Base-by-base conservation (phyloP, 2,888 invertebrate species). In the Octonoba sinensis region DNA sequence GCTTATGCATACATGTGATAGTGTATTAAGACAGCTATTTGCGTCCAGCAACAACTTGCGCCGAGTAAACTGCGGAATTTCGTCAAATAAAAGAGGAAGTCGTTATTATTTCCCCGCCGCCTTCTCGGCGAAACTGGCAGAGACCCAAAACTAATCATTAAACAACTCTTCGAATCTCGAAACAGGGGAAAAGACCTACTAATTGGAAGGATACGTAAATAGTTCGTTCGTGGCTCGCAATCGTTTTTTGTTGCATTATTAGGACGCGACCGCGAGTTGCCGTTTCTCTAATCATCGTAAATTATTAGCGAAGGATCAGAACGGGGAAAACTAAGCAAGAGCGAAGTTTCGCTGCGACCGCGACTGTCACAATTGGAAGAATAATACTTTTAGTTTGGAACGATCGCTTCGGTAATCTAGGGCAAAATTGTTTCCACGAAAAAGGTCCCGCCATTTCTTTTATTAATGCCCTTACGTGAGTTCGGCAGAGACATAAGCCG, bases 171-270 rank as follows among this genome's bases (percentile, higher is more conserved):
- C 15, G 65, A 71, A 71, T 13, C 65, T 59, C 57, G 71, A 47
- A 57, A 57, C 49, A 16, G 22, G 57, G 47, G 57, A 49, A 56
- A 69, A 56, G 24, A n/a, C 24, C 56, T 18, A 46, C 59, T 78
- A 78, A 78, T 78, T 78, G 77, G 77, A 78, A 47, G 47, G 71
- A 71, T 71, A 64, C 67, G 56, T 77, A 77, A 77, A 77, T 64
- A 77, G 69, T 64, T 70, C 27, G 44, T 18, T 27, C 49, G 3
- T 20, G 67, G 20, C 15, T n/a, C 22, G 67, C 44, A 76, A 16
- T 60, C 15, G 36, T 62, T 62, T 62, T 70, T 54, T 18, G 46
- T 16, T 27, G 24, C 54, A 44, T 62, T 76, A 69, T 76, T 69
- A 62, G 47, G 62, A 54, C 36, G 56, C 64, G 18, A 24, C 62